These are phyloP conservation scores for Neodiprion pinetum DNA, from an alignment of 1,140 invertebrate genomes.

Conservation along the genomic window DNA sequence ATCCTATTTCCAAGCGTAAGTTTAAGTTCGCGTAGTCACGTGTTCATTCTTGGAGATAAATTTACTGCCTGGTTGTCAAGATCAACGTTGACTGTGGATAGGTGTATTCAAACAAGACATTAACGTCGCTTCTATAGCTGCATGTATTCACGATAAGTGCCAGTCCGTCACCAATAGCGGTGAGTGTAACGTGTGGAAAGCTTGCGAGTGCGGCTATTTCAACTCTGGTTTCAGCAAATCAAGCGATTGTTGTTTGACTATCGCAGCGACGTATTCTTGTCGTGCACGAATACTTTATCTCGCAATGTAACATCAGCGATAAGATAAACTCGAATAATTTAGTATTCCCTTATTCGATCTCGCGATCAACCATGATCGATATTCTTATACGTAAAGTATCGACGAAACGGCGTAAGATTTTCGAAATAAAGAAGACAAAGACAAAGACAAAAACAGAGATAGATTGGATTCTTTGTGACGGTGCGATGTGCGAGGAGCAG, in stretches of 20 bases:
- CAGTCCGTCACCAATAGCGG: no score
- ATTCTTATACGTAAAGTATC: background rate
- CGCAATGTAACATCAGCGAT: background rate
- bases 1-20: no score
- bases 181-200: no score
- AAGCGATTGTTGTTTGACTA: background rate
- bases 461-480: no score
- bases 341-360: background rate
- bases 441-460: background rate
- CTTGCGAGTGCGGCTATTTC: background rate
- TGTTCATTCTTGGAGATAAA: no score
- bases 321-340: background rate
- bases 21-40: no score
- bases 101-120: no score
- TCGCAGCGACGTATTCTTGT: background rate
- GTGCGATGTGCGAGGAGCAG: background rate
- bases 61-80: no score
- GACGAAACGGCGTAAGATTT: background rate
- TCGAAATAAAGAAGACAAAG: background rate
- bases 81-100: no score
- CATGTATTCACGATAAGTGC: no score
- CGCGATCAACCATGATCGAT: conserved; percentile 2
- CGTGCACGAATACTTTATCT: no score
- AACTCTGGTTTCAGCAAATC: background rate
- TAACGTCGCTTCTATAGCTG: no score